Evolutionary conservation across 2,888 invertebrate genomes (phyloP), one percentile per base, ranked within the genome.

Genomic region (Heteromyza rotundicornis): DNA sequence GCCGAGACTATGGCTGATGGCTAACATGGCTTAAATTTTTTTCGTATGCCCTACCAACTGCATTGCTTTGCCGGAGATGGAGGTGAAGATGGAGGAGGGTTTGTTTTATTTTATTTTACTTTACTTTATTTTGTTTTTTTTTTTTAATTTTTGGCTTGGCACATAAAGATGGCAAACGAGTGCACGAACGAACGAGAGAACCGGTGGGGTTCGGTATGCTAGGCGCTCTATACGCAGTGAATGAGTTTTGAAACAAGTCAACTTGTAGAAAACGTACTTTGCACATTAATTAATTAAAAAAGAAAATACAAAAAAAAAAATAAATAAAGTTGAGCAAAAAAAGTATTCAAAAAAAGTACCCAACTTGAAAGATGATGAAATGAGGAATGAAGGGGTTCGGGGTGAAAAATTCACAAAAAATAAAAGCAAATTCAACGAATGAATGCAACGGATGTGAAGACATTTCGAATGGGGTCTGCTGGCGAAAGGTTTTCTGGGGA

Each of bases 221-320:
- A 8, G n/a, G 19, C 20, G 49, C 36, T 23, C 20, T 3, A n/a
- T 27, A 7, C 10, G 40, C 40, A 20, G 8, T 20, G 20, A 19
- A 19, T 47, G 47, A 47, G 47, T 47, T 47, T n/a, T 17, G 47
- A 71, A 71, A 75, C 75, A 78, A 79, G 79, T 77, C 73, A 70
- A 73, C 78, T 78, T 78, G 78, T 77, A 77, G 78, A 77, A 77
- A 75, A 74, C 68, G 73, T 78, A 76, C 77, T 75, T 77, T 79
- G 74, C 78, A 73, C 78, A 76, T 79, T 79, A 77, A 77, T 79
- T 79, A 79, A 77, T 77, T 77, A 79, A 79, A 78, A 77, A 77
- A 73, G 77, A 40, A 53, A 51, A 47, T 17, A 47, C 20, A 40
- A 50, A 54, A 17, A 63, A 57, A 52, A 44, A 54, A 22, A 57